Evolutionary conservation across 37 sponge, comb jelly and placozoan species (phyloP).

Genomic region (Halisarca cf. caerulea): DNA sequence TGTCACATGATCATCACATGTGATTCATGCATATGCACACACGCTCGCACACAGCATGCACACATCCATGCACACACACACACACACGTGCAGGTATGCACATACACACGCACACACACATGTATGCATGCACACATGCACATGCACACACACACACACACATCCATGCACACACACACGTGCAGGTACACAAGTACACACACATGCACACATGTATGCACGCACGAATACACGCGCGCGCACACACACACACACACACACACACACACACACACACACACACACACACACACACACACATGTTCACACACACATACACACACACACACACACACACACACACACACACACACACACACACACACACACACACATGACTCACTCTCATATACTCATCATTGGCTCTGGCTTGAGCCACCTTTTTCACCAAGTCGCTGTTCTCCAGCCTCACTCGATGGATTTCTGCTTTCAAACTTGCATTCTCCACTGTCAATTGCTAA

Average conservation of each 20-base stretch:
- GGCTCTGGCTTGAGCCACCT: constrained; percentile 51
- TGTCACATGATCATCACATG: neutral
- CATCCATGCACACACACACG: neutral
- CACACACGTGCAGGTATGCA: too few relatives aligned
- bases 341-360: neutral
- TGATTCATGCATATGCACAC: neutral
- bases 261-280: neutral
- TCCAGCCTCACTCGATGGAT: constrained; percentile 59
- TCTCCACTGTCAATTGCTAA: constrained; percentile 75
- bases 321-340: neutral
- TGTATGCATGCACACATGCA: neutral
- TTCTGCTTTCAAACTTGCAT: constrained; percentile 75
- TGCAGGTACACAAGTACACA: neutral
- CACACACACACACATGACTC: neutral
- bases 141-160: neutral
- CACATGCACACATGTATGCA: neutral
- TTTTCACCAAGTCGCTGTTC: constrained; percentile 59
- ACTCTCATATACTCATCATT: constrained; percentile 85
- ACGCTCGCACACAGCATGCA: neutral
- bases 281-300: neutral
- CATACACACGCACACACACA: neutral
- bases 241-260: neutral
- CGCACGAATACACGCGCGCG: neutral
- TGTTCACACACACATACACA: neutral
- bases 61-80: neutral